These are phyloP conservation scores for Psilopogon haemacephalus DNA, from an alignment of 2,113 vertebrate species.

Conservation along the genomic window DNA sequence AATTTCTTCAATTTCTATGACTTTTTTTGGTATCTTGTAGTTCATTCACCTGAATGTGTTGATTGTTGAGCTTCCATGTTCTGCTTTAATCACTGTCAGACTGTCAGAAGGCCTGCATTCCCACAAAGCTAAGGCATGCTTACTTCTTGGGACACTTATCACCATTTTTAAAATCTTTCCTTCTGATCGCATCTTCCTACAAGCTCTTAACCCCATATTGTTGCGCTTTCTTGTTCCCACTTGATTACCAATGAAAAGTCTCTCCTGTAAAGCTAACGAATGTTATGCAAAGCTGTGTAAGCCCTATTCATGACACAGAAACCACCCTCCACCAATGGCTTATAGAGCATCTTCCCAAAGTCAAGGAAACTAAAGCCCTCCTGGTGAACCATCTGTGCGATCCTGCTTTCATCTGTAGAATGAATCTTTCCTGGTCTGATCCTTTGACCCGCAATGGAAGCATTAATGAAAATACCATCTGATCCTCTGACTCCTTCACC, in stretches of 20 bases:
- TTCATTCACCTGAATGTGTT: not conserved
- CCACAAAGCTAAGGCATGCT: not conserved
- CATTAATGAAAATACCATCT: constrained; percentile 44
- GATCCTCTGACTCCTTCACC: constrained; percentile 36
- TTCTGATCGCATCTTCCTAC: not conserved
- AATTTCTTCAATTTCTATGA: not conserved
- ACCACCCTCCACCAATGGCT: not conserved
- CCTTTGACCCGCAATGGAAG: constrained; percentile 27
- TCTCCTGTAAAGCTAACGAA: not conserved
- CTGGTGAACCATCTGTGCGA: constrained; percentile 12
- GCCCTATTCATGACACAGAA: not conserved
- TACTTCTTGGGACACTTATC: not conserved
- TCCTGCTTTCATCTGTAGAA: constrained; percentile 13
- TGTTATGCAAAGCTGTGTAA: not conserved
- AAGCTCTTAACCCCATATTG: not conserved
- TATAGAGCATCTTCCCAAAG: not conserved
- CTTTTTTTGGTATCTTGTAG: not conserved
- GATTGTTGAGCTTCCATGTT: accelerated
- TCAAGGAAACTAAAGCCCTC: not conserved
- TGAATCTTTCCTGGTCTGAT: constrained; percentile 25
- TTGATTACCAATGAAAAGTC: not conserved
- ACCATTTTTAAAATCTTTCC: not conserved
- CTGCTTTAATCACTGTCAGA: not conserved
- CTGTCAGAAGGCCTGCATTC: not conserved
- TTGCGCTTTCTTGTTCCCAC: not conserved